Conservation (phyloP, 2,797 vertebrate species). For the Sebastes diaconus region DNA sequence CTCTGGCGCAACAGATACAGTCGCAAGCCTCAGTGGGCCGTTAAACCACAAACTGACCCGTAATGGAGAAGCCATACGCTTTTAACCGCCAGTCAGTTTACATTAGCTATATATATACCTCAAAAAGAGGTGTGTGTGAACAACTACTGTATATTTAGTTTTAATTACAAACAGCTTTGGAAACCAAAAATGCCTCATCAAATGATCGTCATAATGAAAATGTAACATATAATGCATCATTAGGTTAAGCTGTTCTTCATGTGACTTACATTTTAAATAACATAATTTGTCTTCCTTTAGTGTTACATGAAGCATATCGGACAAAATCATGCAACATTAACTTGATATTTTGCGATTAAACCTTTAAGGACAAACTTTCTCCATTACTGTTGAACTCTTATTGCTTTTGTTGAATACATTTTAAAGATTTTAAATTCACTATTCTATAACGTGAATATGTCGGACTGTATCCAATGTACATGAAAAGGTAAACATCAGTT, state of each 20-base stretch:
- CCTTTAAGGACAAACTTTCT: background rate
- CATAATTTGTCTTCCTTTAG: background rate
- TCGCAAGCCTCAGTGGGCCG: slow-evolving; percentile 47
- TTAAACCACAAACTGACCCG: slow-evolving; percentile 68
- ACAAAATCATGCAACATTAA: background rate
- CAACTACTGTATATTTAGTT: background rate
- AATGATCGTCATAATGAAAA: background rate
- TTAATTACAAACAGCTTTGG: background rate
- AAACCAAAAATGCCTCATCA: background rate
- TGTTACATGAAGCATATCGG: background rate
- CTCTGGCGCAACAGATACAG: slow-evolving; percentile 64
- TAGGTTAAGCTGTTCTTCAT: background rate
- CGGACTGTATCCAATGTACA: background rate
- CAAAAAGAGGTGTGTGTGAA: background rate
- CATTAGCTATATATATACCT: background rate
- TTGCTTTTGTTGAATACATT: background rate
- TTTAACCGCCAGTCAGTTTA: slow-evolving; percentile 24
- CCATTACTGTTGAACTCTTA: background rate
- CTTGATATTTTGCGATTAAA: background rate
- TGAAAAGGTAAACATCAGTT: background rate
- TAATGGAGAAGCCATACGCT: slow-evolving; percentile 21
- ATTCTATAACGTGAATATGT: background rate
- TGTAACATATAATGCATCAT: background rate
- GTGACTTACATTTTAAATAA: background rate
- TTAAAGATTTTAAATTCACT: background rate